These are phyloP conservation scores for Crematogaster levior DNA, from an alignment of 2,888 invertebrate genomes.

Conservation along the genomic window DNA sequence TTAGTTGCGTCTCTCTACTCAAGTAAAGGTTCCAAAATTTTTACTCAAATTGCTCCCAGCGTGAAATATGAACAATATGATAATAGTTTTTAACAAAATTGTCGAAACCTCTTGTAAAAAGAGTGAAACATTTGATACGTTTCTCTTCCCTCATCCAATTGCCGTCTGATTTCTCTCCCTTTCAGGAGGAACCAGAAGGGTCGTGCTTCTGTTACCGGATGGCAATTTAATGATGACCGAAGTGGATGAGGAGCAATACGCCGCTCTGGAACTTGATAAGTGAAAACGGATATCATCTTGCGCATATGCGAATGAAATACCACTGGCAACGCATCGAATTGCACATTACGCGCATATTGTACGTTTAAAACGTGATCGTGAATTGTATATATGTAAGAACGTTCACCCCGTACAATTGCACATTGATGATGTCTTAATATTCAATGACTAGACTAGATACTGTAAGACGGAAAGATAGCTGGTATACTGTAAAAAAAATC, in stretches of 20 bases:
- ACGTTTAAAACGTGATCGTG: conserved; percentile 76
- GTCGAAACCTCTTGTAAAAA: not conserved
- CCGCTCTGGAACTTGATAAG: conserved; percentile 89
- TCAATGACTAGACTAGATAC: conserved; percentile 67
- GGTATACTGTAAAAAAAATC: conserved; percentile 69
- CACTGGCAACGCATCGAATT: conserved; percentile 70
- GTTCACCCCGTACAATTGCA: conserved; percentile 76
- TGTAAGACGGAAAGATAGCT: conserved; percentile 61
- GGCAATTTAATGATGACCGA: conserved; percentile 95
- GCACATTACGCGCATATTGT: conserved; percentile 71
- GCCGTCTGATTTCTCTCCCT: not conserved
- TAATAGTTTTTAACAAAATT: not conserved
- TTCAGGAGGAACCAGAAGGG: conserved; percentile 93
- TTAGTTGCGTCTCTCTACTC: not conserved
- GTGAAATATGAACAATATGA: not conserved
- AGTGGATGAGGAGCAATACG: conserved; percentile 94
- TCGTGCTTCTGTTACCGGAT: conserved; percentile 93
- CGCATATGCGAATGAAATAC: conserved; percentile 54
- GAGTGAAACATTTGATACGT: not conserved
- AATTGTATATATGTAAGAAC: conserved; percentile 84
- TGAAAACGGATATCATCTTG: conserved; percentile 78
- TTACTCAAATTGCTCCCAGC: not conserved
- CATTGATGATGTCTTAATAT: conserved; percentile 65
- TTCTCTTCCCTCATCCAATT: not conserved
- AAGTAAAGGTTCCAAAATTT: too few relatives aligned